A percentile compares a stretch with the other conserved stretches of the same genome.
phyloP scores from a whole-genome alignment of 2,113 vertebrate species.

The Taurulus bubalis region DNA sequence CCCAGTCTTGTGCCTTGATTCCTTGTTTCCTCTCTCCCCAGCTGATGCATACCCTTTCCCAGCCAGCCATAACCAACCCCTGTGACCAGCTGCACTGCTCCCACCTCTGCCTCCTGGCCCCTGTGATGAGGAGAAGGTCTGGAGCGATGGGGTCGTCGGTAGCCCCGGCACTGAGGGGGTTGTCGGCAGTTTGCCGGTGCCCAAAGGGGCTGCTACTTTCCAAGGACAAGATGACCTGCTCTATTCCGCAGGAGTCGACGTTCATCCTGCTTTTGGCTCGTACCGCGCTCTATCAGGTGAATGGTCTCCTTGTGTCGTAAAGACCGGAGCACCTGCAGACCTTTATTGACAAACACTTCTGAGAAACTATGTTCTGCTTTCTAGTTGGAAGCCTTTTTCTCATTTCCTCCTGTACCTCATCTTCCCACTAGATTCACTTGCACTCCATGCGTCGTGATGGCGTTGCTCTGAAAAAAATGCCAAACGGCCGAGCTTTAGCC shows the following conservation, averaged over 20 bases:
- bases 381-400: not conserved
- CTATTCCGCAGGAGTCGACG: slow-evolving; percentile 74
- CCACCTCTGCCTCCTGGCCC: slow-evolving; percentile 88
- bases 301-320: not conserved
- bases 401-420: not conserved
- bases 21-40: slow-evolving; percentile 31
- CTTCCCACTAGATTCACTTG: slow-evolving; percentile 84
- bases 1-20: not conserved
- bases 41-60: slow-evolving; percentile 82
- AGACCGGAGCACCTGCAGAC: not conserved
- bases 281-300: slow-evolving; percentile 84
- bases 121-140: slow-evolving; percentile 1
- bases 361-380: not conserved
- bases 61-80: slow-evolving; percentile 76
- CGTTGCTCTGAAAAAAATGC: slow-evolving; percentile 76
- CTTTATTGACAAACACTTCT: not conserved
- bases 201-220: slow-evolving; percentile 82
- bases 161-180: slow-evolving; percentile 5
- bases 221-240: slow-evolving; percentile 81
- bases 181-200: slow-evolving; percentile 85
- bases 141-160: not conserved
- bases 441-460: slow-evolving; percentile 72
- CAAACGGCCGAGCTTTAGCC: slow-evolving; percentile 71
- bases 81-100: slow-evolving; percentile 85
- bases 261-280: slow-evolving; percentile 85